phyloP scores from a whole-genome alignment of 2,113 vertebrate genomes.

The Leptosomus discolor region DNA sequence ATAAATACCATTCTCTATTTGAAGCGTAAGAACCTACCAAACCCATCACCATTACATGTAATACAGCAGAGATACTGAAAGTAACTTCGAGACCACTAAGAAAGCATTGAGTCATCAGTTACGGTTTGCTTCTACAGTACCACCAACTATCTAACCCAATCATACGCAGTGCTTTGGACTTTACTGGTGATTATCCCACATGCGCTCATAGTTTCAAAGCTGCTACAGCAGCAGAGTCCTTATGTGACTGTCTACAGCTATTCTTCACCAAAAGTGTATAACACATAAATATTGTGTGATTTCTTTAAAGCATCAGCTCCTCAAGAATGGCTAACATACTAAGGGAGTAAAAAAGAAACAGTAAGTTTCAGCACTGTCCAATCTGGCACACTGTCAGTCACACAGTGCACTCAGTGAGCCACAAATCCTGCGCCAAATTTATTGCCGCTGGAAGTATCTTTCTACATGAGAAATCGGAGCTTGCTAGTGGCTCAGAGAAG shows the following conservation, averaged over 20 bases:
- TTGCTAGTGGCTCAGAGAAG: not conserved
- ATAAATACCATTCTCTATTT: not conserved
- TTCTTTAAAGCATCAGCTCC: not conserved
- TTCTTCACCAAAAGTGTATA: not conserved
- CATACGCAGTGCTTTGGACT: not conserved
- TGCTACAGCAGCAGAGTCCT: not conserved
- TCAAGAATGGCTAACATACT: not conserved
- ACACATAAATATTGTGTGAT: not conserved
- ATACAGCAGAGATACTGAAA: not conserved
- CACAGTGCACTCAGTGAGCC: not conserved
- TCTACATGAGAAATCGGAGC: not conserved
- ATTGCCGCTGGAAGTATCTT: not conserved
- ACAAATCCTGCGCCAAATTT: not conserved
- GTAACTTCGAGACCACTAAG: not conserved
- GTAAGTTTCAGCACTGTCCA: not conserved
- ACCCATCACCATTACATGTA: not conserved
- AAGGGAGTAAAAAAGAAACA: not conserved
- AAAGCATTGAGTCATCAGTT: not conserved
- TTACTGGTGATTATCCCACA: not conserved
- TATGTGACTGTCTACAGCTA: not conserved
- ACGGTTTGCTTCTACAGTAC: not conserved
- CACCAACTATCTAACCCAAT: not conserved
- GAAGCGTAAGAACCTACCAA: not conserved
- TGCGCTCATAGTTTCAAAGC: not conserved
- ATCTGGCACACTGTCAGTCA: not conserved